Conservation (phyloP, 2,113 vertebrate species). For the Zosterops pallidus region DNA sequence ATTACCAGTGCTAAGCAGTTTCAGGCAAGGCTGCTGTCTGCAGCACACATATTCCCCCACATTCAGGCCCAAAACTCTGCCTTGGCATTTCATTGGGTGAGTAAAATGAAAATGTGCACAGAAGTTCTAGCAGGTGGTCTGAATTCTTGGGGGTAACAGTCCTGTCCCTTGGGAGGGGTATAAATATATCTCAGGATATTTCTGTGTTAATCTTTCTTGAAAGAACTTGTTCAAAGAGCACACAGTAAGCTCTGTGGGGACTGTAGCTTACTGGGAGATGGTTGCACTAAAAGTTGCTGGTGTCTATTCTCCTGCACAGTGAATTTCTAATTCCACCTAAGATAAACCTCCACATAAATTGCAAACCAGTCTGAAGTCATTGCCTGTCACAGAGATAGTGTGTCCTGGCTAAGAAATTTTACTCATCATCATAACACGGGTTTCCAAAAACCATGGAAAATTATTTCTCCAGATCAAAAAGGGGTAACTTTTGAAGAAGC, state of each 20-base stretch:
- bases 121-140: not conserved
- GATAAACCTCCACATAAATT: accelerated
- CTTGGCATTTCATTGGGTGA: not conserved
- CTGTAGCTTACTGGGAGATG: not conserved
- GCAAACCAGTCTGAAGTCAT: not conserved
- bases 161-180: not conserved
- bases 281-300: not conserved
- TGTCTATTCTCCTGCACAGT: not conserved
- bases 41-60: not conserved
- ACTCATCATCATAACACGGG: not conserved
- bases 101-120: not conserved
- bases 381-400: not conserved
- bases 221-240: not conserved
- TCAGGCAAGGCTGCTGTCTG: not conserved
- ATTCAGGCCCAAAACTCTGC: not conserved
- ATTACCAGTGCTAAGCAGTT: not conserved
- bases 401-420: not conserved
- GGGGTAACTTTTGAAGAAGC: not conserved
- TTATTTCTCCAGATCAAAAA: not conserved
- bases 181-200: not conserved
- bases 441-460: not conserved
- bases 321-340: not conserved
- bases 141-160: not conserved
- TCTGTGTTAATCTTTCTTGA: not conserved
- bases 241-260: not conserved